phyloP scores from a whole-genome alignment of 2,113 vertebrate species.

The Empidonax traillii region DNA sequence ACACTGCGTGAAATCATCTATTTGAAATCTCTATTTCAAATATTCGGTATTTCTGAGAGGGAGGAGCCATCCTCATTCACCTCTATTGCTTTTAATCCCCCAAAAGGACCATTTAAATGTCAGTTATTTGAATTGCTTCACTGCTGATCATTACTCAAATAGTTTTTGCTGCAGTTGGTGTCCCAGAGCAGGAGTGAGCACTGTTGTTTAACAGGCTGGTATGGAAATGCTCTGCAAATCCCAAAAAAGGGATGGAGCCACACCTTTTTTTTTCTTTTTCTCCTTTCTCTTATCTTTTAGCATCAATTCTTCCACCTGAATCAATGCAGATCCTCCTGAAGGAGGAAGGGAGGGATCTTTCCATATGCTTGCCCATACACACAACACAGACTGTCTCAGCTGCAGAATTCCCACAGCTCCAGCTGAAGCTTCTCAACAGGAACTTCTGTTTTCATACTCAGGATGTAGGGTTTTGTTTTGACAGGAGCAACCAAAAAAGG shows the following conservation, averaged over 20 bases:
- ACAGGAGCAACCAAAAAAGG: slow-evolving; percentile 28
- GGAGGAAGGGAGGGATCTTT: not conserved
- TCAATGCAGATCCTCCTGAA: not conserved
- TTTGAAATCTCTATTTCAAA: not conserved
- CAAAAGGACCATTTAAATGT: not conserved
- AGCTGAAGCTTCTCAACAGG: slow-evolving; percentile 33
- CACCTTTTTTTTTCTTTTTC: not conserved
- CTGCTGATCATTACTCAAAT: not conserved
- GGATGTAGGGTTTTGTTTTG: slow-evolving; percentile 18
- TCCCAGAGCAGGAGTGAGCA: not conserved
- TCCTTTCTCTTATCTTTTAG: not conserved
- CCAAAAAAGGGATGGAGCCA: not conserved
- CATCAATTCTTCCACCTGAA: not conserved
- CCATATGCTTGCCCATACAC: not conserved
- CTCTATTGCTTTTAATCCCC: not conserved
- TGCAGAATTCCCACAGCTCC: not conserved
- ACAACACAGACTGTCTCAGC: not conserved
- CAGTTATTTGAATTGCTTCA: not conserved
- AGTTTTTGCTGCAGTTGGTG: not conserved
- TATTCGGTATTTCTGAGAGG: not conserved
- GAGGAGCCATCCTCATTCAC: not conserved
- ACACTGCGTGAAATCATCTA: not conserved
- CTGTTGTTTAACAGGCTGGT: not conserved
- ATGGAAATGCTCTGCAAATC: not conserved
- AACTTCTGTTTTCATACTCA: slow-evolving; percentile 16